Evolutionary conservation across 2,113 vertebrate species (phyloP), one percentile per base, ranked within the genome.

Genomic region (Fregetta grallaria): DNA sequence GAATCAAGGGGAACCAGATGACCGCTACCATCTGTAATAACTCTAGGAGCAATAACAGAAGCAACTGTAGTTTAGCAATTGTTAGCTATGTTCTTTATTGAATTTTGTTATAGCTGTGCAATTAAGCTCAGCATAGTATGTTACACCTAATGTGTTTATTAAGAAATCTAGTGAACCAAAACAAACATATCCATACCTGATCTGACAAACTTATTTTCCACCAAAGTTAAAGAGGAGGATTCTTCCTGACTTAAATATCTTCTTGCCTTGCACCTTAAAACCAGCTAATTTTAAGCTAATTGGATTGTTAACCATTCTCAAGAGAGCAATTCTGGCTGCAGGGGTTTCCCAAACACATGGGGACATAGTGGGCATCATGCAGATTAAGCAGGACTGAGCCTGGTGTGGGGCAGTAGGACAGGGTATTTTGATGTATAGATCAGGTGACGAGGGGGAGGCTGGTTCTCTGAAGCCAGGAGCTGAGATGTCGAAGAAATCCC

Each of bases 71-170:
- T 71, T 96, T 87, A 94, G 92, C 89, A 89, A 78, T 92, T 84
- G 93, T 96, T 96, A 95, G 91, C 88, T 66, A 45, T 50, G 52
- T 38, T 63, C 75, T 93, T 77, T 94, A 95, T 86, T 95, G 85
- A 86, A 83, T 93, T 95, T 68, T 93, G 73, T 79, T 96, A 81
- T 77, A 90, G 81, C 84, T 82, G n/a, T 72, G 70, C 79, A 94
- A 94, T 96, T 95, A 96, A 74, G 76, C 87, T 95, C 55, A 26
- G 91, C 13, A 20, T 90, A 93, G 78, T 71, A 71, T 3, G 25
- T 81, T 93, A 27, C 61, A 78, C 42, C 75, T 95, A 87, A 96
- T 78, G 66, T 86, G 55, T 95, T 85, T 94, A 94, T 96, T 91
- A 96, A 92, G 81, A 94, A 96, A 72, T 42, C 76, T 50, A 88